Evolutionary conservation across 2,113 vertebrate species (phyloP).

Genomic region (Thamnophis sirtalis): DNA sequence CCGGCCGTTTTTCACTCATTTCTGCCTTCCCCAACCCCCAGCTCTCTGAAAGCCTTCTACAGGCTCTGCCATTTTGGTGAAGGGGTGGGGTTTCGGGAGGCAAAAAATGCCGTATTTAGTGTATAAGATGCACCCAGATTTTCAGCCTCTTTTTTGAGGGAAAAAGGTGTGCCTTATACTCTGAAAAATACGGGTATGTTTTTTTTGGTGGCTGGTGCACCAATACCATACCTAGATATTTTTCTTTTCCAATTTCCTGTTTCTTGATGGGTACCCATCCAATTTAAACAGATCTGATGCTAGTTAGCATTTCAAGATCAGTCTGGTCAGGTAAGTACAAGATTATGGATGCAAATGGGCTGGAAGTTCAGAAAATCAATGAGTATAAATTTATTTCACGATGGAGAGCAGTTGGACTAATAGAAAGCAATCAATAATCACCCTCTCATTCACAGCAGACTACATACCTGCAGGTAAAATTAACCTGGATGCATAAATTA

Average conservation of each 20-base stretch:
- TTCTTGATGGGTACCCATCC: not conserved
- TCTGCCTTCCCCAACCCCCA: no score
- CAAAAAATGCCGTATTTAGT: no score
- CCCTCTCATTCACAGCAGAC: not conserved
- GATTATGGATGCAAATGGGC: not conserved
- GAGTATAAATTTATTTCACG: not conserved
- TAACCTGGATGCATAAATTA: not conserved
- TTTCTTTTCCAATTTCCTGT: not conserved
- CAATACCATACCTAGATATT: not conserved
- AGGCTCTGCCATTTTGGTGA: no score
- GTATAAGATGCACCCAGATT: no score
- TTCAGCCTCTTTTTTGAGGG: no score
- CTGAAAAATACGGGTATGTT: not conserved
- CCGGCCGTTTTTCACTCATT: no score
- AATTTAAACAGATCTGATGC: not conserved
- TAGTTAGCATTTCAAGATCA: not conserved
- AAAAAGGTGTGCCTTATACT: no score
- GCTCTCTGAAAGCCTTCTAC: no score
- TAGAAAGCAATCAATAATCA: not conserved
- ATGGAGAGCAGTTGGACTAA: not conserved
- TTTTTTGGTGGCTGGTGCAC: not conserved
- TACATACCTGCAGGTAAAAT: not conserved
- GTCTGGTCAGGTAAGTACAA: not conserved
- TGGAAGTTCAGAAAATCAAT: not conserved
- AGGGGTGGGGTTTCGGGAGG: no score